A percentile compares a stretch with the other conserved stretches of the same genome.
Conservation (phyloP, 1,140 invertebrate species). For the Zophobas atratus region DNA sequence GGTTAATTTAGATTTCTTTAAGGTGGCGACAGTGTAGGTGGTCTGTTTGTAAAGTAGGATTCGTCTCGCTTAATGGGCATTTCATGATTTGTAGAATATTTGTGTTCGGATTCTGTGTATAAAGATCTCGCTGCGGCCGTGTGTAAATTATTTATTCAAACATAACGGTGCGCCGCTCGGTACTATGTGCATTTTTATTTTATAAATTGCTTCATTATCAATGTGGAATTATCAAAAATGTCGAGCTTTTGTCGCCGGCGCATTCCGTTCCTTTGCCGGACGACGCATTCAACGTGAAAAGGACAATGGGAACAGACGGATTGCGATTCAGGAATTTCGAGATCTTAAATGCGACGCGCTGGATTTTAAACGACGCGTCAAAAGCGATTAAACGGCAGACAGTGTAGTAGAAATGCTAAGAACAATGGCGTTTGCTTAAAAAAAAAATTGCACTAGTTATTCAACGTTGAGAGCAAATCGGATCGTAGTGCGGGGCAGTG, state of each 20-base stretch:
- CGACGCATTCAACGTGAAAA: too few species aligned
- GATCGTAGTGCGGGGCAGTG: too few species aligned
- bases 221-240: slow-evolving; percentile 21
- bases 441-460: too few species aligned
- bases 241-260: not conserved
- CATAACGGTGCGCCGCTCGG: not conserved
- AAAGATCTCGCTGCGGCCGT: slow-evolving; percentile 7
- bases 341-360: too few species aligned
- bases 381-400: too few species aligned
- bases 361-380: too few species aligned
- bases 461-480: too few species aligned
- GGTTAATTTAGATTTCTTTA: slow-evolving; percentile 53
- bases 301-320: too few species aligned
- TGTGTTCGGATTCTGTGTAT: slow-evolving; percentile 27
- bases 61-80: slow-evolving; percentile 53
- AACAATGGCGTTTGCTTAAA: too few species aligned
- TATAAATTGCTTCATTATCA: slow-evolving; percentile 37
- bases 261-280: too few species aligned
- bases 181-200: not conserved
- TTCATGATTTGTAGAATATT: slow-evolving; percentile 55
- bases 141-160: slow-evolving; percentile 37
- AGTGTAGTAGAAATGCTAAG: too few species aligned
- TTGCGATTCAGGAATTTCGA: too few species aligned
- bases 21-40: slow-evolving; percentile 56
- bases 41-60: slow-evolving; percentile 53